Evolutionary conservation across 2,888 invertebrate genomes (phyloP), one percentile per base, ranked within the genome.

Genomic region (Oscheius myriophilus): DNA sequence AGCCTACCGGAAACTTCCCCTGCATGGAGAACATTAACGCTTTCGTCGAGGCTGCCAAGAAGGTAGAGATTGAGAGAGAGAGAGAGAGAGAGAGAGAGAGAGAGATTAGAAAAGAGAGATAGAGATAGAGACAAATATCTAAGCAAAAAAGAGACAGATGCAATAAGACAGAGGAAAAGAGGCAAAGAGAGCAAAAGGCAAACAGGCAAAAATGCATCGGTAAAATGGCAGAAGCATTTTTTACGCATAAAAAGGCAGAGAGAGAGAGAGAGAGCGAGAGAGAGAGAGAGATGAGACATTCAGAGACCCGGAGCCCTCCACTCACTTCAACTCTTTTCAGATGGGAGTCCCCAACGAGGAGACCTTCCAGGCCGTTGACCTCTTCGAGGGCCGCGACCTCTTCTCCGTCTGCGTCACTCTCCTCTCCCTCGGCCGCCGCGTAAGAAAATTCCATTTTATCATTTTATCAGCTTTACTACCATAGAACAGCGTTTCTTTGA

Each of bases 21-120:
- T 95, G 95, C 89, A 96, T 96, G 96, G 96, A 97, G 89, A 97
- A 97, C 88, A 96, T 97, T 84, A 94, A 95, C 88, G 92, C 92
- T 12, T 97, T 97, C 89, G 89, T 96, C 73, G 92, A 92, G 79
- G 92, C 92, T 16, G 94, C 93, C 67, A 92, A 91, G 87, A 91
- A 90, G 71, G 68, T 68, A 21, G 2, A 33, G 33, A 33, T 3
- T 6, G 33, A 33, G 33, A 33, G 33, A 33, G 33, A 33, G 33
- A 33, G 33, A 33, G 33, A 33, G 33, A 33, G 33, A 33, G 33
- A 33, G 33, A 33, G 33, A 33, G 33, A 33, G 33, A 33, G 33
- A 33, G 33, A 33, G 33, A 33, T 9, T 6, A 33, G 9, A 9
- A 33, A 9, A 33, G 33, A 33, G 33, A 33, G 33, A 33, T 3